Conservation (phyloP, 2,888 invertebrate species). For the Chymomyza fuscimana region DNA sequence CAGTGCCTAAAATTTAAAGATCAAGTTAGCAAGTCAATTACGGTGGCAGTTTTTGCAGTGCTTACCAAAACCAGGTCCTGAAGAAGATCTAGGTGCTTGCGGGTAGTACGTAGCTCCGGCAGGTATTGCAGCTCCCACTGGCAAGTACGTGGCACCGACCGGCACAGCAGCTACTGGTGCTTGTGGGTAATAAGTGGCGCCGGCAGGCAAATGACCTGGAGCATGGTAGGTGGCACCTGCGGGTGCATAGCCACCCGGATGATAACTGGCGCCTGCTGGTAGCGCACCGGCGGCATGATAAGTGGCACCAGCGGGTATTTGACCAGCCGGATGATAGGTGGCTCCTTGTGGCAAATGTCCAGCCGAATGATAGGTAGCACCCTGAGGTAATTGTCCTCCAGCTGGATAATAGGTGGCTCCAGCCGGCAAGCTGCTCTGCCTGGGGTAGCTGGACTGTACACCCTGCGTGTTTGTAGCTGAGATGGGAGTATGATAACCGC, state of each 20-base stretch:
- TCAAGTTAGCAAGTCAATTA: neutral
- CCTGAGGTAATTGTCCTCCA: constrained; percentile 54
- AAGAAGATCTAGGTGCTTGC: constrained; percentile 70
- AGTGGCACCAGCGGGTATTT: constrained; percentile 23
- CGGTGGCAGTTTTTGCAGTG: neutral
- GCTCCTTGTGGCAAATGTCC: constrained; percentile 67
- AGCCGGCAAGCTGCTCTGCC: constrained; percentile 13
- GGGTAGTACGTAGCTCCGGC: constrained; percentile 70
- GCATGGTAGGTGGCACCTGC: constrained; percentile 58
- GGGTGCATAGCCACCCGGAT: constrained; percentile 45
- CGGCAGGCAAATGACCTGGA: constrained; percentile 60
- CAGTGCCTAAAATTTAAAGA: constrained; percentile 65
- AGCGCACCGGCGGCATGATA: constrained; percentile 36
- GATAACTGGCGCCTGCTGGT: constrained; percentile 54
- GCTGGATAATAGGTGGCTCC: constrained; percentile 59
- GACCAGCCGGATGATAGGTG: constrained; percentile 43
- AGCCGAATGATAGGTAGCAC: constrained; percentile 68
- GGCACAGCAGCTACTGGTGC: constrained; percentile 60
- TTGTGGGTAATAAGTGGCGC: constrained; percentile 56
- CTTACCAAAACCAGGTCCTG: constrained; percentile 76
- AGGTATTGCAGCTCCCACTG: constrained; percentile 57
- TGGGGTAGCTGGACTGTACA: constrained; percentile 75
- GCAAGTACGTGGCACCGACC: constrained; percentile 66
- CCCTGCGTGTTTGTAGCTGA: constrained; percentile 66
- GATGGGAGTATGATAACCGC: constrained; percentile 65